Percentiles rank a stretch among this genome's conserved stretches.
Evolutionary conservation across 2,888 invertebrate genomes (phyloP).

Genomic region (Oligia latruncula): DNA sequence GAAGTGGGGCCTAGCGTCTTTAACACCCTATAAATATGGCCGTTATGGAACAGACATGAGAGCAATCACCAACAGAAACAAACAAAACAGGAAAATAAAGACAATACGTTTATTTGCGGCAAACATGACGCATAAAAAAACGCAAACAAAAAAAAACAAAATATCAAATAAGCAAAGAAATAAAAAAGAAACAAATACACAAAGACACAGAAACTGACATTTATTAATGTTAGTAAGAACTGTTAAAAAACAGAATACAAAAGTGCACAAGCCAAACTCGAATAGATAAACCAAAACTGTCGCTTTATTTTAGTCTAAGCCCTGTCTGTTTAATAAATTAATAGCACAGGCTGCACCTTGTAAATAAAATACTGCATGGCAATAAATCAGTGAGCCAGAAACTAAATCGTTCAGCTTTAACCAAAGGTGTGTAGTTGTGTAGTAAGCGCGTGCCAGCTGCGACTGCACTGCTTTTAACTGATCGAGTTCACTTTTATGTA

Average conservation of each 20-base stretch:
- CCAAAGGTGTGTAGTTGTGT: neutral
- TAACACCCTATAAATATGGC: neutral
- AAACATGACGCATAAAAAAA: too few relatives aligned
- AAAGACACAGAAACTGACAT: neutral
- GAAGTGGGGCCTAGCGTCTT: too few relatives aligned
- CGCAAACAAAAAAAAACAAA: too few relatives aligned
- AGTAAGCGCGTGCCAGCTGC: constrained; percentile 19
- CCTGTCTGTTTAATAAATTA: constrained; percentile 19
- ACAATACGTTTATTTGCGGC: too few relatives aligned
- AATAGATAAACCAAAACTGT: constrained; percentile 3
- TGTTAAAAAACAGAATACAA: neutral
- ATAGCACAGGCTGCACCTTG: constrained; percentile 27
- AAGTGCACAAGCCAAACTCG: neutral
- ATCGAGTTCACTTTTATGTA: constrained; percentile 12
- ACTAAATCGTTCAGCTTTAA: constrained; percentile 20
- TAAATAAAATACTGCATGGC: constrained; percentile 20
- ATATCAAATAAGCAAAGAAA: too few relatives aligned
- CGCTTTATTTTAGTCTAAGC: neutral
- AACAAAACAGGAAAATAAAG: neutral
- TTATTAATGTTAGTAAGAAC: neutral
- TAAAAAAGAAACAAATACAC: neutral
- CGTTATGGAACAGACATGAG: neutral
- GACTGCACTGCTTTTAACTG: constrained; percentile 12
- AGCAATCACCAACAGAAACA: neutral
- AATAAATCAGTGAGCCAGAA: constrained; percentile 28